Conservation (phyloP, 2,888 invertebrate genomes). For the Lordiphosa andalusiaca region DNA sequence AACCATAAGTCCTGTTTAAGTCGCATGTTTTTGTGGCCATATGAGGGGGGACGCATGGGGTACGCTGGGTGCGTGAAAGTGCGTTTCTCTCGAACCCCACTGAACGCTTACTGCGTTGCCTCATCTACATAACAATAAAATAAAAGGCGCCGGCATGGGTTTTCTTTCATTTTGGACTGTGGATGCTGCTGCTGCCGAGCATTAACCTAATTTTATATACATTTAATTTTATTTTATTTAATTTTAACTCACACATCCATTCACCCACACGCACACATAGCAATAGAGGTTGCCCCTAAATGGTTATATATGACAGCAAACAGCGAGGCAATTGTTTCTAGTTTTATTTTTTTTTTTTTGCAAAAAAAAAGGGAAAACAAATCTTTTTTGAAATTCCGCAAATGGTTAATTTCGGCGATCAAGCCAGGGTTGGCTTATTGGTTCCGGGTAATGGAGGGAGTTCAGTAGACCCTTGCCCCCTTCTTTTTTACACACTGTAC, state of each 20-base stretch:
- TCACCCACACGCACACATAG: constrained; percentile 7
- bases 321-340: no score
- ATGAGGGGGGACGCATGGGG: constrained; percentile 35
- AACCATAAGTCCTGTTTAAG: constrained; percentile 76
- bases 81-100: constrained; percentile 16
- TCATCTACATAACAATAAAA: constrained; percentile 75
- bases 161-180: constrained; percentile 15
- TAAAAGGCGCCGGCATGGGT: constrained; percentile 43
- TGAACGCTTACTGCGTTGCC: constrained; percentile 28
- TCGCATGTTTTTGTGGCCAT: constrained; percentile 46
- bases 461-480: no score
- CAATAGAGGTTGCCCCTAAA: background rate
- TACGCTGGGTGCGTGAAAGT: constrained; percentile 37
- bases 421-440: no score
- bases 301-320: no score
- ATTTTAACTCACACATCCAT: constrained; percentile 60
- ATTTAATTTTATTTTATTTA: constrained; percentile 76
- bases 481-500: no score
- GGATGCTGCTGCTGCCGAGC: constrained; percentile 35
- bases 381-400: no score
- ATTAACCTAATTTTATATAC: constrained; percentile 75
- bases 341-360: no score
- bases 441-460: no score
- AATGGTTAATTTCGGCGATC: no score
- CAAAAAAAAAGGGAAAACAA: no score